Conservation (phyloP, 2,113 vertebrate species). For the Meles meles region DNA sequence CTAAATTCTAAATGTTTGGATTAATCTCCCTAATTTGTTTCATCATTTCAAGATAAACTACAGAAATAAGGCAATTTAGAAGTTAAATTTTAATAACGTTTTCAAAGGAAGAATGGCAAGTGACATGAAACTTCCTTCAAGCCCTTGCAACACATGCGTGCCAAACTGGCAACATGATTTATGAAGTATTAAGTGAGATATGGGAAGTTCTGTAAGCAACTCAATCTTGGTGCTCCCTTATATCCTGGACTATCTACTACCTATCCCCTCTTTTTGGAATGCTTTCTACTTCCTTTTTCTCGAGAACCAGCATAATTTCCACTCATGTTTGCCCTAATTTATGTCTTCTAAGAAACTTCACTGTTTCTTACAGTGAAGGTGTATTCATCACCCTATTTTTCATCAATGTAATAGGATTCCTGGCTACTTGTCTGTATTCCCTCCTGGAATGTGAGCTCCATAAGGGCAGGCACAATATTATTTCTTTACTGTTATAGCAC, state of each 20-base stretch:
- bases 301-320: neutral
- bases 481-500: neutral
- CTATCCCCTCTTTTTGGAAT: neutral
- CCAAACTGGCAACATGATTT: neutral
- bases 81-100: neutral
- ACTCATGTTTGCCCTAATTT: neutral
- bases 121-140: neutral
- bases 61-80: neutral
- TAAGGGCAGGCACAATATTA: neutral
- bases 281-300: neutral
- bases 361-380: neutral
- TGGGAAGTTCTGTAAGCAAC: neutral
- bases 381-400: neutral
- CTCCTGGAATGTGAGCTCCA: neutral
- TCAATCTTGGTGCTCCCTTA: neutral
- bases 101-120: neutral
- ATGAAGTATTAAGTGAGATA: neutral
- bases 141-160: neutral
- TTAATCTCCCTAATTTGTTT: neutral
- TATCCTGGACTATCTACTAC: fast-evolving
- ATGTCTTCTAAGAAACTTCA: neutral
- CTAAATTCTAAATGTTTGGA: slow-evolving; percentile 31
- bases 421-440: neutral
- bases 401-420: neutral
- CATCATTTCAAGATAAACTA: neutral